Evolutionary conservation across 2,888 invertebrate genomes (phyloP), one percentile per base, ranked within the genome.

Genomic region (Drosophila cognata): DNA sequence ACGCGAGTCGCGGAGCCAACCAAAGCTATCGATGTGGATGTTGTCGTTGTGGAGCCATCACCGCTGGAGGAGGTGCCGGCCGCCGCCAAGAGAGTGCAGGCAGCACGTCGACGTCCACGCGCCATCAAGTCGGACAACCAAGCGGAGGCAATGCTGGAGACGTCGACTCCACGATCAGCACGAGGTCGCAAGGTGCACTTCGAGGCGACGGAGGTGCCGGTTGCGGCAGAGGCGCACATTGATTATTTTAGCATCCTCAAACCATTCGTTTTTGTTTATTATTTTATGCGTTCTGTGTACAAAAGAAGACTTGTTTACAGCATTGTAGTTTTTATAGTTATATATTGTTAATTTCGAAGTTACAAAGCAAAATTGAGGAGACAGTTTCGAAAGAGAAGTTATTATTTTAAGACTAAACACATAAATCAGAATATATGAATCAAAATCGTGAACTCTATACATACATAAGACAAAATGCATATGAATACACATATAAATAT

Each of bases 111-210:
- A 31, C 88, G 84, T 48, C 36, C 57, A 46, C 25, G 66, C 52
- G 57, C 35, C 4, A 61, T 53, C 2, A 76, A 71, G 33, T 21
- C 50, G 10, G 25, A 6, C 10, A 64, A 52, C 10, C 59, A 25
- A 5, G 52, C 41, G 10, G 78, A 55, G 4, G 13, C 8, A 2
- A 51, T 16, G 28, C 56, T 29, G 13, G 72, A 71, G 29, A 28
- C 61, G 1, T 43, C 50, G 21, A 29, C 74, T 38, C 0, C 68
- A 21, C 81, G 84, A 21, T 29, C 71, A 5, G 87, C 73, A 46
- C 81, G 83, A 28, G 77, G 77, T 7, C 78, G 78, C 6, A 88
- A 89, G 63, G 87, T 88, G 48, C 89, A 87, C 53, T 89, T 88
- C 41, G 83, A 88, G 51, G 16, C 78, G 7, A 33, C 59, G 16